These are phyloP conservation scores for Scolopax rusticola DNA, from an alignment of 2,797 vertebrate genomes.

Conservation along the genomic window DNA sequence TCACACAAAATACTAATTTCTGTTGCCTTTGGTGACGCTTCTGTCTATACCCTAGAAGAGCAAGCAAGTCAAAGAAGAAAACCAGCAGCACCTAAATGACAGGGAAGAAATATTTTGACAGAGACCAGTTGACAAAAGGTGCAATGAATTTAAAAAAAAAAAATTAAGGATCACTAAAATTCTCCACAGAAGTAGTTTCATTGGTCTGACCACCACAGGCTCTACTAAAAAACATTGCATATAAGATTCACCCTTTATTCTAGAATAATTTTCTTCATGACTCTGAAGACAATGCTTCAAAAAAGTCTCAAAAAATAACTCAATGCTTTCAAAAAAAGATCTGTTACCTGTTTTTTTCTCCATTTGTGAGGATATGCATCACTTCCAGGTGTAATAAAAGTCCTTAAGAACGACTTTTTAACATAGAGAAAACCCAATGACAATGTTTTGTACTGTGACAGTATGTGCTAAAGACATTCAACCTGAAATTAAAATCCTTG, in stretches of 20 bases:
- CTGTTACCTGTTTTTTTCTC: neutral
- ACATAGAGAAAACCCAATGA: neutral
- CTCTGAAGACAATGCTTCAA: neutral
- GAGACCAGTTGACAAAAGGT: neutral
- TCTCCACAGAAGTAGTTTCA: neutral
- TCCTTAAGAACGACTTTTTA: neutral
- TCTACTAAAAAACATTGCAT: neutral
- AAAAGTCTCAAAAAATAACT: neutral
- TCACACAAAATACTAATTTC: neutral
- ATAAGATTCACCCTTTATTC: neutral
- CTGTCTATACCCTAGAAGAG: neutral
- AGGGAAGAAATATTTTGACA: neutral
- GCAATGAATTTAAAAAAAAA: neutral
- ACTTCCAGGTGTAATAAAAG: neutral
- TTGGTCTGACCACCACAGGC: neutral
- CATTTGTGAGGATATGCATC: neutral
- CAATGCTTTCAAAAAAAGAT: neutral
- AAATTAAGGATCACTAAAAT: neutral
- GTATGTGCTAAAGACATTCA: neutral
- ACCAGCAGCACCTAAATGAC: neutral
- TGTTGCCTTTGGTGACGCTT: neutral
- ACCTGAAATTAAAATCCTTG: neutral
- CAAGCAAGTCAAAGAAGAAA: neutral
- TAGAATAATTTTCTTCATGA: neutral
- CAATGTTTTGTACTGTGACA: neutral